Conservation (phyloP, 2,113 vertebrate species). For the Neolamprologus brichardi region DNA sequence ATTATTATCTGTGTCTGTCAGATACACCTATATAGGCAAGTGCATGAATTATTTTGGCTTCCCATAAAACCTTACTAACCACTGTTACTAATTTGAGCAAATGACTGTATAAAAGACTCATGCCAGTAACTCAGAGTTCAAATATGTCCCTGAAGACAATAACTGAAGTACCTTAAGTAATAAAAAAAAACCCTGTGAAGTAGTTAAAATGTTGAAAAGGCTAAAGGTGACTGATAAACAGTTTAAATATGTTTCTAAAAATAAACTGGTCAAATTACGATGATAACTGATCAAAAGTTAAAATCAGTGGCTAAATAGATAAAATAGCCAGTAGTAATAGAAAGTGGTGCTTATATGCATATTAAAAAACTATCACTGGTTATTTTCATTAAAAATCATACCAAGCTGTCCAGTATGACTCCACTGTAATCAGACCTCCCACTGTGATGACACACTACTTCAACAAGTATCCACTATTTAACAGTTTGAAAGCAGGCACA, state of each 20-base stretch:
- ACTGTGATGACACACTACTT: neutral
- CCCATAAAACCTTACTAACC: too few relatives aligned
- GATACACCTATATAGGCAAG: too few relatives aligned
- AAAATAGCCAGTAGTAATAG: neutral
- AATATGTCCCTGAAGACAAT: neutral
- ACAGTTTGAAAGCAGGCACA: neutral
- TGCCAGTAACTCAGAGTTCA: neutral
- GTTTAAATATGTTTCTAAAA: neutral
- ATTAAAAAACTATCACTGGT: neutral
- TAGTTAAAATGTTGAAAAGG: neutral
- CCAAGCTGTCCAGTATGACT: neutral
- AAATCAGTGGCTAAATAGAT: neutral
- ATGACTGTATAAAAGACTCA: neutral
- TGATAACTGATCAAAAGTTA: neutral
- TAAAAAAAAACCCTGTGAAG: rapidly evolving
- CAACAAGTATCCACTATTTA: neutral
- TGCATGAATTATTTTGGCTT: too few relatives aligned
- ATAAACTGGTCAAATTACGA: neutral
- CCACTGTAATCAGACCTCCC: neutral
- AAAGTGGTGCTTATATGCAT: neutral
- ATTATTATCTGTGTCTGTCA: too few relatives aligned
- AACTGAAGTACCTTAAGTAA: neutral
- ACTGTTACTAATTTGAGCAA: neutral
- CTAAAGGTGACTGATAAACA: neutral
- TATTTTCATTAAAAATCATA: neutral